Evolutionary conservation across 2,888 invertebrate genomes (phyloP).

Genomic region (Caenorhabditis sp.): DNA sequence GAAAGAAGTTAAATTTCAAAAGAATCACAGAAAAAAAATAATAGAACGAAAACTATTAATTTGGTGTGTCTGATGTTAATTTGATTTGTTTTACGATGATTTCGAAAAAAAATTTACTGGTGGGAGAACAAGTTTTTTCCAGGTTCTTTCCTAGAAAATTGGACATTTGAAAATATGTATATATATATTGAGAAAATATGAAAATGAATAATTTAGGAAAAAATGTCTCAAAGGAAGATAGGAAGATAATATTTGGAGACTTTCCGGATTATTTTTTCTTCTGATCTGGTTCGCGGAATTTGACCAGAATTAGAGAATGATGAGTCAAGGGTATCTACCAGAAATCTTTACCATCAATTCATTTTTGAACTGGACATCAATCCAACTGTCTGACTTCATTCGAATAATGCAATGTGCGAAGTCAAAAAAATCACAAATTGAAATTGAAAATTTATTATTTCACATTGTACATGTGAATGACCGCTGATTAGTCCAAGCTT

Average conservation of each 20-base stretch:
- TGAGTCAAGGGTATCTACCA: too few relatives aligned
- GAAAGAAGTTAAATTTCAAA: not conserved
- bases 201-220: not conserved
- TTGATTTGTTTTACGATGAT: not conserved
- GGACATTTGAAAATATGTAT: not conserved
- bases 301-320: too few relatives aligned
- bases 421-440: too few relatives aligned
- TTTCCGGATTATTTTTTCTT: not conserved
- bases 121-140: too few relatives aligned
- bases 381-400: too few relatives aligned
- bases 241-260: not conserved
- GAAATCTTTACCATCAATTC: too few relatives aligned
- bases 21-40: not conserved
- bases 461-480: too few relatives aligned
- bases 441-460: too few relatives aligned
- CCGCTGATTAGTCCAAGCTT: too few relatives aligned
- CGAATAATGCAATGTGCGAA: too few relatives aligned
- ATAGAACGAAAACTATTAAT: not conserved
- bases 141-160: not conserved
- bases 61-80: not conserved
- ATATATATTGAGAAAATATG: not conserved
- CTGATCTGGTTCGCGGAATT: too few relatives aligned
- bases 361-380: too few relatives aligned
- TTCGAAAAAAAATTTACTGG: not conserved
- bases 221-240: not conserved